Conservation (phyloP, 2,113 vertebrate genomes). For the Micromys minutus region DNA sequence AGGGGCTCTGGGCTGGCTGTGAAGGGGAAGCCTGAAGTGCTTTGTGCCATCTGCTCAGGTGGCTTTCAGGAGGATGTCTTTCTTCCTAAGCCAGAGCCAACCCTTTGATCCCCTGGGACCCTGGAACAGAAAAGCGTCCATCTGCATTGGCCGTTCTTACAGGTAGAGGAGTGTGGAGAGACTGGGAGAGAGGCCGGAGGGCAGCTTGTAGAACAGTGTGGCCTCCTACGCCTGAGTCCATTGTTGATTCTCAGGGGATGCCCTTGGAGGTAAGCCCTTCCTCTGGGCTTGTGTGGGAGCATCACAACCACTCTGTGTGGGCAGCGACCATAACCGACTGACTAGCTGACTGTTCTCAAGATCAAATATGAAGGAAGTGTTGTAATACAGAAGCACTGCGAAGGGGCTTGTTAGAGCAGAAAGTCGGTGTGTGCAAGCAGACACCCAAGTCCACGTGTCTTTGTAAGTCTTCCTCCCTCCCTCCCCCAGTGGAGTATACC, state of each 20-base stretch:
- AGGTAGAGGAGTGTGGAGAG: constrained; percentile 8
- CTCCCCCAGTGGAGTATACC: neutral
- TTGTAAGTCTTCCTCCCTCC: neutral
- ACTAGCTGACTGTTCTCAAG: neutral
- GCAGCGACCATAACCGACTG: neutral
- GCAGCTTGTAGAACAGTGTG: neutral
- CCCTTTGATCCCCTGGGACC: constrained; percentile 68
- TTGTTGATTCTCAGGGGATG: neutral
- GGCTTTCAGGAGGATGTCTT: constrained; percentile 57
- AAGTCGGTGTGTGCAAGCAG: neutral
- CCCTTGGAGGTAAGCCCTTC: neutral
- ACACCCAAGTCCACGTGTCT: neutral
- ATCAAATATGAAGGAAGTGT: neutral
- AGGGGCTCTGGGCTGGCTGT: neutral
- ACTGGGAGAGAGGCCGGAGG: neutral
- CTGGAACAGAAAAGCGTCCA: constrained; percentile 56
- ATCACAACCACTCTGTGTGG: neutral
- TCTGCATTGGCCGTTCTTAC: constrained; percentile 22
- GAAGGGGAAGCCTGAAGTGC: neutral
- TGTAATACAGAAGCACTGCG: neutral
- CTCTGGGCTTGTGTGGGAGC: neutral
- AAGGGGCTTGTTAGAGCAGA: neutral
- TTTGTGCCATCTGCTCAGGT: constrained; percentile 18
- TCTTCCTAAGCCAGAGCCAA: constrained; percentile 63
- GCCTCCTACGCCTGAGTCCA: neutral